These are phyloP conservation scores for Copidosoma floridanum DNA, from an alignment of 1,140 invertebrate genomes.

Conservation along the genomic window DNA sequence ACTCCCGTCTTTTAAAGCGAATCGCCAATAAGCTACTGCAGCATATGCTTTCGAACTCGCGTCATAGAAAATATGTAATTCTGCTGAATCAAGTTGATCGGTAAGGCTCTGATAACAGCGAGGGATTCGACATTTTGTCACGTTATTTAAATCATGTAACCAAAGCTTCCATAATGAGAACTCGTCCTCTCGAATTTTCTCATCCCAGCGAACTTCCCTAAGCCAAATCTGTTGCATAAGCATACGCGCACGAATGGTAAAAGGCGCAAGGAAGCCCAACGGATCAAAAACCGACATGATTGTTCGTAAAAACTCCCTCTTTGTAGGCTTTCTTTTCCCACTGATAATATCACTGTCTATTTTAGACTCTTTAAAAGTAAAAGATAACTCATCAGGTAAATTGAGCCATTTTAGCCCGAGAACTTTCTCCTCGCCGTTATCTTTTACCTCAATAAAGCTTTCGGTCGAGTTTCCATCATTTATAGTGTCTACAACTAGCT, in stretches of 20 bases:
- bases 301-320: not conserved
- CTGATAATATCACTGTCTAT: constrained; percentile 29
- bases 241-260: constrained; percentile 22
- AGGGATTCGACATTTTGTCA: not conserved
- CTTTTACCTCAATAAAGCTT: not conserved
- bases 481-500: not conserved
- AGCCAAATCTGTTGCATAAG: constrained; percentile 43
- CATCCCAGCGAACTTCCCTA: constrained; percentile 28
- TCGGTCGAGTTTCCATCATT: not conserved
- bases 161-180: constrained; percentile 1
- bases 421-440: not conserved
- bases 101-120: not conserved
- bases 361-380: constrained; percentile 13
- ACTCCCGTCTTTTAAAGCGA: not conserved
- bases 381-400: not conserved
- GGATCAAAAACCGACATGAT: constrained; percentile 23
- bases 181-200: not conserved
- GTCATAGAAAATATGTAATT: constrained; percentile 43
- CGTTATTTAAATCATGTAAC: constrained; percentile 7
- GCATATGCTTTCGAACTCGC: constrained; percentile 35
- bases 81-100: not conserved
- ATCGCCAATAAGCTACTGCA: constrained; percentile 24
- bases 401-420: constrained; percentile 32
- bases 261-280: constrained; percentile 27
- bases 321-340: constrained; percentile 27